phyloP scores from a whole-genome alignment of 2,797 vertebrate genomes.

The Microcaecilia unicolor region DNA sequence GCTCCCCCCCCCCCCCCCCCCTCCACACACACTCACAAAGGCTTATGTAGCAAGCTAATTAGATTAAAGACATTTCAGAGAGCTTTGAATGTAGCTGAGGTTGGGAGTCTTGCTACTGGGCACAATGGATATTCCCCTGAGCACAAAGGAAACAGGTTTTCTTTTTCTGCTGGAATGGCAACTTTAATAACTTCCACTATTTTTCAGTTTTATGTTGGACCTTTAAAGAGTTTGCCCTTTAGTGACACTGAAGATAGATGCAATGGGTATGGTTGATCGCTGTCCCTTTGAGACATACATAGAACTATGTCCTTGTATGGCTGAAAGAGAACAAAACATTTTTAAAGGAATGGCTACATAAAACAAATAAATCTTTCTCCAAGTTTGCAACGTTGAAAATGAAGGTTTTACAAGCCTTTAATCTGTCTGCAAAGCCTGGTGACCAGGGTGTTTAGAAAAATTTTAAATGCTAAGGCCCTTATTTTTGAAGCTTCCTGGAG shows the following conservation, averaged over 20 bases:
- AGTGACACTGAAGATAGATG: constrained; percentile 47
- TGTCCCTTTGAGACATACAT: constrained; percentile 42
- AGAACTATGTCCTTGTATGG: constrained; percentile 39
- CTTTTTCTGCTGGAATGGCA: constrained; percentile 56
- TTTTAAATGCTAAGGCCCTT: too few species aligned
- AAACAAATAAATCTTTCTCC: constrained; percentile 43
- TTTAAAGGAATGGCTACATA: constrained; percentile 28
- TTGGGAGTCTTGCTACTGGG: constrained; percentile 54
- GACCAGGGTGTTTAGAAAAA: too few species aligned
- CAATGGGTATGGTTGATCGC: constrained; percentile 42
- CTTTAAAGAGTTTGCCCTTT: constrained; percentile 58
- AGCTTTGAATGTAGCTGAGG: constrained; percentile 49
- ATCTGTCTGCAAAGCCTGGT: constrained; percentile 13
- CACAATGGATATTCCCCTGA: constrained; percentile 60
- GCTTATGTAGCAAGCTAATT: constrained; percentile 60
- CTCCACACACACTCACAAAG: too few species aligned
- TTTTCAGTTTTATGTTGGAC: constrained; percentile 60
- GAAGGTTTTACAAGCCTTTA: constrained; percentile 17
- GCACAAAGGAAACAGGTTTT: constrained; percentile 52
- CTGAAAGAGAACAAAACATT: too few species aligned
- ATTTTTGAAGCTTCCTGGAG: too few species aligned
- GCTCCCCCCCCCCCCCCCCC: constrained; percentile 48
- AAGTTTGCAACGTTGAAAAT: constrained; percentile 17
- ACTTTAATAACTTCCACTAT: constrained; percentile 64
- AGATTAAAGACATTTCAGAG: constrained; percentile 60